Evolutionary conservation across 2,113 vertebrate genomes (phyloP).

Genomic region (Salvelinus sp.): DNA sequence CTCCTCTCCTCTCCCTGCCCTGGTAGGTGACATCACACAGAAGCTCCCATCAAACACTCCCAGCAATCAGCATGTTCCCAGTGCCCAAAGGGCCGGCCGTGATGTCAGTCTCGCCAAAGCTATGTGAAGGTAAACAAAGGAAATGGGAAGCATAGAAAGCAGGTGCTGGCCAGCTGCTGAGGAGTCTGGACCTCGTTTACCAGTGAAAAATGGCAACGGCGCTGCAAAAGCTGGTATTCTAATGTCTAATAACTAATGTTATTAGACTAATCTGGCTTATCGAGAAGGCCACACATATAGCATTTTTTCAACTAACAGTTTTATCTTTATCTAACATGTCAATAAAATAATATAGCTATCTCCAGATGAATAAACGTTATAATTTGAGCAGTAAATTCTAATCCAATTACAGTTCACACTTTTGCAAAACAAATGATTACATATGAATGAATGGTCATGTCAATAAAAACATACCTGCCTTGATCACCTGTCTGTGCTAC

Average conservation of each 20-base stretch:
- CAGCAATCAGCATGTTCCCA: slow-evolving; percentile 49
- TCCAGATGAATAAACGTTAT: too few species aligned
- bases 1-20: slow-evolving; percentile 9
- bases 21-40: slow-evolving; percentile 40
- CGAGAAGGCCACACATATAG: background rate
- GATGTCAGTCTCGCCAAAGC: slow-evolving; percentile 67
- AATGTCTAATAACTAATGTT: slow-evolving; percentile 7
- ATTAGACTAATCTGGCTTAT: background rate
- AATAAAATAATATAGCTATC: background rate
- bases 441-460: too few species aligned
- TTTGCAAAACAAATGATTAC: too few species aligned
- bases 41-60: slow-evolving; percentile 38
- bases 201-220: slow-evolving; percentile 13
- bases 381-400: too few species aligned
- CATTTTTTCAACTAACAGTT: background rate
- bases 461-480: too few species aligned
- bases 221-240: slow-evolving; percentile 3
- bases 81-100: slow-evolving; percentile 44
- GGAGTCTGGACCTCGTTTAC: slow-evolving; percentile 48
- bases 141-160: slow-evolving; percentile 63
- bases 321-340: background rate
- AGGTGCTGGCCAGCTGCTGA: slow-evolving; percentile 68
- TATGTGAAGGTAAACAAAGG: slow-evolving; percentile 65
- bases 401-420: too few species aligned
- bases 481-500: too few species aligned